Conservation (phyloP, 2,797 vertebrate genomes). For the Yasuhikotakia modesta region DNA sequence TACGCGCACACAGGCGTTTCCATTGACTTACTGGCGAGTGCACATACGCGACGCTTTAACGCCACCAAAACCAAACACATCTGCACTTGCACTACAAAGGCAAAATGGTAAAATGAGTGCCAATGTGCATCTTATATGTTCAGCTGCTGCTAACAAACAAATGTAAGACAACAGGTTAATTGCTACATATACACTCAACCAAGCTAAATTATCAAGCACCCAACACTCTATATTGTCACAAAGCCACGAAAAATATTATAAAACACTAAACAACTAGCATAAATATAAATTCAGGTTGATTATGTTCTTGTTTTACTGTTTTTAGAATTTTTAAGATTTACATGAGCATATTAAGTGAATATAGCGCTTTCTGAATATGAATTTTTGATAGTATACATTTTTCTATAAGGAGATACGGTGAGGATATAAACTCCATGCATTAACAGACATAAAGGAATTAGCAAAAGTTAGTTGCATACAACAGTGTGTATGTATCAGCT, state of each 20-base stretch:
- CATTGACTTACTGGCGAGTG: constrained; percentile 23
- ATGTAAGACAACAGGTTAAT: constrained; percentile 38
- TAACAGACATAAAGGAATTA: too few relatives aligned
- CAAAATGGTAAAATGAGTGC: constrained; percentile 20
- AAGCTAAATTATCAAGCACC: background rate
- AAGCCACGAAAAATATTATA: too few relatives aligned
- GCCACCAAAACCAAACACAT: constrained; percentile 5
- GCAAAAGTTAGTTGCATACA: background rate
- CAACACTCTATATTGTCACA: too few relatives aligned
- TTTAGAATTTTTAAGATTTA: too few relatives aligned
- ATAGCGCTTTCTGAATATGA: too few relatives aligned
- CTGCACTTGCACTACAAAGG: constrained; percentile 33
- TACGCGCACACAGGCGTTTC: constrained; percentile 28
- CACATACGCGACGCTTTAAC: constrained; percentile 11
- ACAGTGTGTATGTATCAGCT: background rate
- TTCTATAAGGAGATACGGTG: too few relatives aligned
- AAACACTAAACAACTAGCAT: too few relatives aligned
- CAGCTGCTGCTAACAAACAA: background rate
- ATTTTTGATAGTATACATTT: too few relatives aligned
- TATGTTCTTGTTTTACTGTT: too few relatives aligned
- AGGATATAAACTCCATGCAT: too few relatives aligned
- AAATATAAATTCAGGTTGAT: too few relatives aligned
- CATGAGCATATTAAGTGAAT: too few relatives aligned
- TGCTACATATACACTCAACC: constrained; percentile 9
- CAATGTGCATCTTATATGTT: constrained; percentile 16